Evolutionary conservation across 2,113 vertebrate genomes (phyloP).

Genomic region (Pithys albifrons): DNA sequence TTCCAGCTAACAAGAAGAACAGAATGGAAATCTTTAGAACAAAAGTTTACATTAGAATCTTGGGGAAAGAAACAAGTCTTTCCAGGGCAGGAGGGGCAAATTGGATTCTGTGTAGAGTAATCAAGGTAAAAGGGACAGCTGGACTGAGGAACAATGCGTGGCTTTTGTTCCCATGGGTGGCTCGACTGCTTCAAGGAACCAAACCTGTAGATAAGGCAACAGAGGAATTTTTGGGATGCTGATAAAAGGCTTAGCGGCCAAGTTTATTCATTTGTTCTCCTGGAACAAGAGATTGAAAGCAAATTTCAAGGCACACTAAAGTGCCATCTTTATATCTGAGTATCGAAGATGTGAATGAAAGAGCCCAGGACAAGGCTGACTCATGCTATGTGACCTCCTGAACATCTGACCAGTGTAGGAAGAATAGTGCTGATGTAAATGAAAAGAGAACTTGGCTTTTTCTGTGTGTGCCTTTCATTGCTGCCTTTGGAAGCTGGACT

Average conservation of each 20-base stretch:
- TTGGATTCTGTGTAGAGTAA: neutral
- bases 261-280: neutral
- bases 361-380: neutral
- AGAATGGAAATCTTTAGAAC: neutral
- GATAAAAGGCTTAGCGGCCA: neutral
- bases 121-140: neutral
- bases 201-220: fast-evolving
- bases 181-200: neutral
- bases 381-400: neutral
- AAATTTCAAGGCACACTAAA: neutral
- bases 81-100: neutral
- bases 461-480: neutral
- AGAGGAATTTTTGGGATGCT: neutral
- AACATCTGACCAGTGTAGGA: constrained; percentile 21
- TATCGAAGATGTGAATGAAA: constrained; percentile 4
- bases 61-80: neutral
- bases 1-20: neutral
- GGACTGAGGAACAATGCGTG: neutral
- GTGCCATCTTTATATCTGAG: neutral
- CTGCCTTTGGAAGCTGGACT: neutral
- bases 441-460: neutral
- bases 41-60: neutral
- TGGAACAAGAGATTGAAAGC: neutral
- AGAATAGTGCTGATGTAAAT: neutral
- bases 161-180: neutral